Conservation (phyloP, 2,888 invertebrate genomes). For the Melanotus villosus region DNA sequence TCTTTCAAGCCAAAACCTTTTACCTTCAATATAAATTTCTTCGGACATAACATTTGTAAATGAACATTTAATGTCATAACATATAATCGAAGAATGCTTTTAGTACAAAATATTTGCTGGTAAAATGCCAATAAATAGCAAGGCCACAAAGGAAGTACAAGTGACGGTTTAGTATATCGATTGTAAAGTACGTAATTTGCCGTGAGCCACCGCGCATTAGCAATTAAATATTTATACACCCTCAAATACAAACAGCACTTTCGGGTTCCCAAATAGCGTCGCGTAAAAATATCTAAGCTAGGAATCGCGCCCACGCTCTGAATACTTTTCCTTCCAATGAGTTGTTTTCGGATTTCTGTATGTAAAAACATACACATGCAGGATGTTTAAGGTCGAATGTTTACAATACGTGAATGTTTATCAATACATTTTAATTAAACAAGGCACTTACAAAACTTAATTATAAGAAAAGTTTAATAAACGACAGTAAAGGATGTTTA, state of each 20-base stretch:
- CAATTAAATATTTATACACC: slow-evolving; percentile 44
- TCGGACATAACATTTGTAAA: no score
- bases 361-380: no score
- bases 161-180: slow-evolving; percentile 34
- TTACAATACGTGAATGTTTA: no score
- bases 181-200: slow-evolving; percentile 39
- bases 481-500: no score
- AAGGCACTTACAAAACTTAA: no score
- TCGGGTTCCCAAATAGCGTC: slow-evolving; percentile 31
- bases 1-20: no score
- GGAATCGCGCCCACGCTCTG: slow-evolving; percentile 18
- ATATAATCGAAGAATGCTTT: neutral
- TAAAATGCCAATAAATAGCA: slow-evolving; percentile 33
- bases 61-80: no score
- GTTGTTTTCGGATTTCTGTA: slow-evolving; percentile 1
- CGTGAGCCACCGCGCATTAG: slow-evolving; percentile 38
- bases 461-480: no score
- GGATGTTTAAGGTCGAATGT: no score
- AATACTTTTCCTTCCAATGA: slow-evolving; percentile 16
- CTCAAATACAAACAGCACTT: slow-evolving; percentile 43
- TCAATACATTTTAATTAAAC: no score
- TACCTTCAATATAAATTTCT: no score
- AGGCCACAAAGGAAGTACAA: slow-evolving; percentile 18
- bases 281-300: slow-evolving; percentile 22
- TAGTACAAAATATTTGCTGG: neutral